A percentile compares a stretch with the other conserved stretches of the same genome.
These are phyloP conservation scores for Naso thynnoides DNA, from an alignment of 2,797 vertebrate genomes.

Conservation along the genomic window DNA sequence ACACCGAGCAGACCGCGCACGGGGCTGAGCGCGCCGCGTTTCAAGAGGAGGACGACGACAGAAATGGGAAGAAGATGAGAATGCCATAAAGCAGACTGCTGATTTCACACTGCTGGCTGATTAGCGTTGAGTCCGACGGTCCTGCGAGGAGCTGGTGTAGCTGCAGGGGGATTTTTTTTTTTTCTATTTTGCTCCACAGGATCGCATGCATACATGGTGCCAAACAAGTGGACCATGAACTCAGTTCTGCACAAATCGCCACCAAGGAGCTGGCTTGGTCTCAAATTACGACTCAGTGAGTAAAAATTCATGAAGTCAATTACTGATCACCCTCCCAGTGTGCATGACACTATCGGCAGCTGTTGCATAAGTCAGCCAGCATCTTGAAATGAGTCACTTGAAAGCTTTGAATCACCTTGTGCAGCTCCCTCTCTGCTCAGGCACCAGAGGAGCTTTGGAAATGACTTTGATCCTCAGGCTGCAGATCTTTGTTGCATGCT, in stretches of 20 bases:
- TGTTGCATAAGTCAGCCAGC: slow-evolving; percentile 16
- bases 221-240: slow-evolving; percentile 82
- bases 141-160: slow-evolving; percentile 22
- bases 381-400: slow-evolving; percentile 21
- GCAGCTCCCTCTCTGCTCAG: not conserved
- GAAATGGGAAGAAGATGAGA: slow-evolving; percentile 14
- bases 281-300: slow-evolving; percentile 80
- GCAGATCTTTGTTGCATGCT: slow-evolving; percentile 48
- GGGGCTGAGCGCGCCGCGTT: slow-evolving; percentile 1
- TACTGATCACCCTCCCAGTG: not conserved
- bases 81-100: slow-evolving; percentile 31
- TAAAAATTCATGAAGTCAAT: slow-evolving; percentile 33
- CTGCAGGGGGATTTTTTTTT: not conserved
- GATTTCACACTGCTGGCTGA: slow-evolving; percentile 15
- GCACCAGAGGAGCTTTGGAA: not conserved
- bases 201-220: slow-evolving; percentile 78
- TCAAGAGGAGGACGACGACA: not conserved
- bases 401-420: slow-evolving; percentile 3
- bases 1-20: slow-evolving; percentile 24
- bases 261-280: slow-evolving; percentile 81
- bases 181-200: slow-evolving; percentile 9
- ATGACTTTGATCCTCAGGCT: slow-evolving; percentile 47
- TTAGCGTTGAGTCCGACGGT: slow-evolving; percentile 25
- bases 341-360: not conserved
- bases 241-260: slow-evolving; percentile 77